These are phyloP conservation scores for Ictidomys tridecemlineatus DNA, from an alignment of 2,113 vertebrate genomes.

Conservation along the genomic window DNA sequence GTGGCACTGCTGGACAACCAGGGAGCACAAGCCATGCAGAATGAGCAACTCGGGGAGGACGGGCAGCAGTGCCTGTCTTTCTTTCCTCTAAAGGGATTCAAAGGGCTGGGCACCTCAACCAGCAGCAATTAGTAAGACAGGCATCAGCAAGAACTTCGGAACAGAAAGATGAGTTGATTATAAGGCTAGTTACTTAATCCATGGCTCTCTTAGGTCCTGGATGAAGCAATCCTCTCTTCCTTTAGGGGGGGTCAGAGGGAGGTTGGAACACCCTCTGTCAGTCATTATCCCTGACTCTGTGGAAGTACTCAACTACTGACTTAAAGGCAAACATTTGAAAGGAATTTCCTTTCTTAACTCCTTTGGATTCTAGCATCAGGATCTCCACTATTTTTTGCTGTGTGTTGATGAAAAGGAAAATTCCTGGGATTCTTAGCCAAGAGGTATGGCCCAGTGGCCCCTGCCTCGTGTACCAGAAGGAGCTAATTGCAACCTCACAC, in stretches of 20 bases:
- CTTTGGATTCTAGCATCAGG: background rate
- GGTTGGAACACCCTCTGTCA: background rate
- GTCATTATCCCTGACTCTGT: background rate
- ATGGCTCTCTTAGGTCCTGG: background rate
- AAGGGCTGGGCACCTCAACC: background rate
- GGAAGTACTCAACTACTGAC: background rate
- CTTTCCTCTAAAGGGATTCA: background rate
- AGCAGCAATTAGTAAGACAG: background rate
- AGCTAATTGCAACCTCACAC: background rate
- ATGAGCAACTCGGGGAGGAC: background rate
- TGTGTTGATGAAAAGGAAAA: background rate
- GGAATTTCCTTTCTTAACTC: background rate
- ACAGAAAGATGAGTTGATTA: background rate
- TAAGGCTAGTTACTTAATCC: background rate
- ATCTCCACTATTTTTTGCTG: background rate
- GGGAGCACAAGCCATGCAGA: background rate
- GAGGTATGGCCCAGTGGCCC: background rate
- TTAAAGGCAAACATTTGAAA: background rate
- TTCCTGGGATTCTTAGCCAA: background rate
- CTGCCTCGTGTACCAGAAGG: background rate
- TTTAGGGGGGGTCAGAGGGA: background rate
- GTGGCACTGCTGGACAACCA: background rate
- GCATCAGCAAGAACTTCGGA: background rate
- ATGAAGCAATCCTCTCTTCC: background rate
- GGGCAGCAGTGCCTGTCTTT: background rate